Evolutionary conservation across 1,140 invertebrate species (phyloP).

Genomic region (Polyergus mexicanus): DNA sequence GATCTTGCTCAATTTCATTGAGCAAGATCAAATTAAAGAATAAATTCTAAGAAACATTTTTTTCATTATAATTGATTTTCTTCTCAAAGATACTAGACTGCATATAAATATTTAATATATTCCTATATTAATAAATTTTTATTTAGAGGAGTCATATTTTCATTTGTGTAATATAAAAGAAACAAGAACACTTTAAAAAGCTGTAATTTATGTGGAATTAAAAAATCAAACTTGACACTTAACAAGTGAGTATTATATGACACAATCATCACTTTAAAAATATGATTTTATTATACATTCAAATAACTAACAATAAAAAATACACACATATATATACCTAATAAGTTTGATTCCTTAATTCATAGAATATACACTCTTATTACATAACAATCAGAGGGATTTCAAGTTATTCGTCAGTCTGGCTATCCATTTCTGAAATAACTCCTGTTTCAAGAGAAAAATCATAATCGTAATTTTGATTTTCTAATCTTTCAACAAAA

Average conservation of each 20-base stretch:
- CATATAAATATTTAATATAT: neutral
- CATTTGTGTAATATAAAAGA: neutral
- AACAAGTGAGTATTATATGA: neutral
- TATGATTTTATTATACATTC: neutral
- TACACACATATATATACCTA: neutral
- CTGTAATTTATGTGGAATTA: neutral
- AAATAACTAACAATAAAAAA: neutral
- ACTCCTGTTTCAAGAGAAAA: constrained; percentile 83
- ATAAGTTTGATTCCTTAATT: constrained; percentile 37
- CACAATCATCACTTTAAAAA: neutral
- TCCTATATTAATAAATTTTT: neutral
- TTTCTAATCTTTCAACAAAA: constrained; percentile 80
- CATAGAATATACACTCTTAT: neutral
- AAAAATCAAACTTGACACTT: constrained; percentile 28
- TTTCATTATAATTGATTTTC: neutral
- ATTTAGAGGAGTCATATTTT: constrained; percentile 2
- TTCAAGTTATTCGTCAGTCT: constrained; percentile 60
- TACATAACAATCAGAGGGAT: neutral
- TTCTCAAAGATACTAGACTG: neutral
- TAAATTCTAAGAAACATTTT: neutral
- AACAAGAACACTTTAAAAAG: neutral
- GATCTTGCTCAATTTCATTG: no score
- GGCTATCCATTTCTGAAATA: constrained; percentile 82
- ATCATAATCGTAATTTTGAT: constrained; percentile 78
- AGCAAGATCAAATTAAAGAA: constrained; percentile 7